Conservation (phyloP, 2,888 invertebrate genomes). For the Ethmia dodecea region DNA sequence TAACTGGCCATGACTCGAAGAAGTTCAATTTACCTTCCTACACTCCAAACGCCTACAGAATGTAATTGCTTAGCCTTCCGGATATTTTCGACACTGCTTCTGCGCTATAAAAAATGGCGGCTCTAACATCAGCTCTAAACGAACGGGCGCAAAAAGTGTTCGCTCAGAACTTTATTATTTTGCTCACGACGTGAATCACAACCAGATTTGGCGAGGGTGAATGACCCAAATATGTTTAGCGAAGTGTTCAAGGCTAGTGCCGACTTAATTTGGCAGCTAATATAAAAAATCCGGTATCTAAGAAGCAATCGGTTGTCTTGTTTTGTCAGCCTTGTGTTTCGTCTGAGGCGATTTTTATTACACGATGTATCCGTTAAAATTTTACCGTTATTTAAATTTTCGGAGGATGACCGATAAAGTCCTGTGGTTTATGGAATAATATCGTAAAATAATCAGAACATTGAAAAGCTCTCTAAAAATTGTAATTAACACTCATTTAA, state of each 20-base stretch:
- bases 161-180: constrained; percentile 69
- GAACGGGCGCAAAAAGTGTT: constrained; percentile 71
- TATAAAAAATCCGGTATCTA: constrained; percentile 58
- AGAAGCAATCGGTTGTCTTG: constrained; percentile 40
- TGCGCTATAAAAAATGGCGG: constrained; percentile 43
- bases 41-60: constrained; percentile 40
- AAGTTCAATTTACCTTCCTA: constrained; percentile 33
- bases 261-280: constrained; percentile 58
- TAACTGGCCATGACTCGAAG: constrained; percentile 28
- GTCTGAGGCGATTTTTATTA: constrained; percentile 38
- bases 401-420: constrained; percentile 15
- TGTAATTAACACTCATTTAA: constrained; percentile 1
- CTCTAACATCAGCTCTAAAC: constrained; percentile 48
- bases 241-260: constrained; percentile 69
- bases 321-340: constrained; percentile 32
- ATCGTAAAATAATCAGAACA: not conserved
- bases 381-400: constrained; percentile 54
- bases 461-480: constrained; percentile 6
- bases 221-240: constrained; percentile 74
- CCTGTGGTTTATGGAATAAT: constrained; percentile 5
- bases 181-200: constrained; percentile 72
- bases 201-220: constrained; percentile 74
- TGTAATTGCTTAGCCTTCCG: constrained; percentile 55
- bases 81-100: constrained; percentile 43
- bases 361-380: constrained; percentile 40